Base-by-base conservation (phyloP, 2,888 invertebrate genomes). In the Epirrhoe alternata region DNA sequence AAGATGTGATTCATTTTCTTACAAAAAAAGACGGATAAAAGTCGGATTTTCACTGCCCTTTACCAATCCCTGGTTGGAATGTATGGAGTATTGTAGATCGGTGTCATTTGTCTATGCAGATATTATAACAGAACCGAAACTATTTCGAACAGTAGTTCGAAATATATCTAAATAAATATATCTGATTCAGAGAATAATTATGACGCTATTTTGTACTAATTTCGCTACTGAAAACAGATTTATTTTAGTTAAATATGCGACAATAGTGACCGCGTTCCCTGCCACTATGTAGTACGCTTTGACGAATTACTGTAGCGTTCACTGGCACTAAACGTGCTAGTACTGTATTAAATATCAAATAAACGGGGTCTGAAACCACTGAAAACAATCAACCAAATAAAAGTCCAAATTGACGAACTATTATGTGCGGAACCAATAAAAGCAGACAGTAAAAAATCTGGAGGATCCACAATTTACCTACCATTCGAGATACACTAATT, bases 401-500 rank as follows among this genome's bases (percentile, higher is more conserved):
- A 47, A 59, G 58, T 61, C 64, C 16, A 65, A 72, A 74, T 70
- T 72, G 71, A 71, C 68, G 66, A 69, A 64, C 59, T 68, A 74
- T 71, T 64, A 70, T 57, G 68, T 66, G 72, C 63, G 69, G 62
- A 68, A 66, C 66, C 52, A 67, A 71, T 74, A 71, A 72, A 74
- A 70, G n/a, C 64, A 31, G 61, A 71, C 62, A 69, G 69, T 74
- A 71, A 74, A 72, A 42, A 72, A 68, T 71, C 70, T 68, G 66
- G 64, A 73, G 70, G 66, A 72, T 69, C 69, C 64, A 63, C 74
- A 74, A 69, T 74, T 74, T 74, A 73, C 75, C 69, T 74, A 72
- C 55, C 53, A 72, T 73, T 68, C 61, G 63, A 66, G 70, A 66
- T 64, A 74, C 73, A 74, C 71, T 74, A 74, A 76, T 76, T 74